These are phyloP conservation scores for Gallinago jamesoni DNA, from an alignment of 2,113 vertebrate species.

Conservation along the genomic window DNA sequence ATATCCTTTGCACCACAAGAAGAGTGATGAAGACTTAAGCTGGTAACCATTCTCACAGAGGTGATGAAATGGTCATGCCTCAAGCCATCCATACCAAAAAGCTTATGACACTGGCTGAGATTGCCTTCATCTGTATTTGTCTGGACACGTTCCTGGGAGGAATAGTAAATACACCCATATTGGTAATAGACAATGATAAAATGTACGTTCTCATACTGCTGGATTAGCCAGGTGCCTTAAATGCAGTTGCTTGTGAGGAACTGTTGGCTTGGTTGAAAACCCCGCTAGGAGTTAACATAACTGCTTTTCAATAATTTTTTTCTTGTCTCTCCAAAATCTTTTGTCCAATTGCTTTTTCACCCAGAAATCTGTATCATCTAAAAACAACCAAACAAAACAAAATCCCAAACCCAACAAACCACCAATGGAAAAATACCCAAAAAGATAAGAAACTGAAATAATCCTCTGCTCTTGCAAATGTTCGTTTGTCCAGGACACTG, in stretches of 20 bases:
- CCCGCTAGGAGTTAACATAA: neutral
- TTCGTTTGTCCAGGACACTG: neutral
- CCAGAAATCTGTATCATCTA: neutral
- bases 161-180: neutral
- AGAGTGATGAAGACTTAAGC: accelerated
- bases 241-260: neutral
- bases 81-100: neutral
- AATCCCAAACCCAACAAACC: neutral
- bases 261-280: neutral
- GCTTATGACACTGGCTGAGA: neutral
- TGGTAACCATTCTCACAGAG: neutral
- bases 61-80: neutral
- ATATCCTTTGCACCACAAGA: neutral
- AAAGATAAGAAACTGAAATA: neutral
- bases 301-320: neutral
- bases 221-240: neutral
- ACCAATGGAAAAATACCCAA: accelerated
- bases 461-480: neutral
- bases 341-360: neutral
- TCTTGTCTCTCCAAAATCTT: neutral
- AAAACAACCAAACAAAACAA: neutral
- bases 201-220: neutral
- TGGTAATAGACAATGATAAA: neutral
- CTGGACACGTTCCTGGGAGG: neutral
- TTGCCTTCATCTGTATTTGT: neutral